A percentile compares a stretch with the other conserved stretches of the same genome.
Evolutionary conservation across 2,888 invertebrate genomes (phyloP).

Genomic region (Seira ritae): DNA sequence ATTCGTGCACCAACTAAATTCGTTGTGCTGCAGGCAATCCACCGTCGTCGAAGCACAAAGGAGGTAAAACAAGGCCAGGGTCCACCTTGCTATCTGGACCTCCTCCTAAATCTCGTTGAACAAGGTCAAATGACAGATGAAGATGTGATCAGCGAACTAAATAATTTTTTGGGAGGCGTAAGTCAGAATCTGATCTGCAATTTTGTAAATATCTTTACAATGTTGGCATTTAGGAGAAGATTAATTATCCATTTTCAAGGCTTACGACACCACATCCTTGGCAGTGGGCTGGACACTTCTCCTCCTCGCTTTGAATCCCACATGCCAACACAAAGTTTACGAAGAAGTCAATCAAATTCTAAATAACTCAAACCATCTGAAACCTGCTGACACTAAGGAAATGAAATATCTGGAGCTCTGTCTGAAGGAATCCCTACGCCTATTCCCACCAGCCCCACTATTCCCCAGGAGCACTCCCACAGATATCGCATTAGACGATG

Average conservation of each 20-base stretch:
- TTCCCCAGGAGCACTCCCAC: slow-evolving; percentile 9
- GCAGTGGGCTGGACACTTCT: slow-evolving; percentile 64
- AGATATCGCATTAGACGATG: slow-evolving; percentile 33
- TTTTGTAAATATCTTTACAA: too few relatives aligned
- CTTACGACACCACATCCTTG: slow-evolving; percentile 54
- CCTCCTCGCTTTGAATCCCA: slow-evolving; percentile 49
- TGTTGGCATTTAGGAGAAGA: too few relatives aligned
- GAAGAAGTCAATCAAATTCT: slow-evolving; percentile 76
- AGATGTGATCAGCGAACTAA: slow-evolving; percentile 48
- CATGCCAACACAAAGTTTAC: slow-evolving; percentile 75
- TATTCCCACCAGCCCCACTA: slow-evolving; percentile 75
- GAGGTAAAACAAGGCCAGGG: too few relatives aligned
- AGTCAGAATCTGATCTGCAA: too few relatives aligned
- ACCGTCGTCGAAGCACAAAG: not conserved
- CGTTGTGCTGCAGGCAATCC: not conserved
- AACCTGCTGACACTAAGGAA: slow-evolving; percentile 74
- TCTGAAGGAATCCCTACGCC: slow-evolving; percentile 76
- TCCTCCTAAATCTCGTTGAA: slow-evolving; percentile 37
- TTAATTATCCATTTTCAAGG: not conserved
- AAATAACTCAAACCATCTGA: slow-evolving; percentile 23
- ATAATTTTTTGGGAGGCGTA: slow-evolving; percentile 53
- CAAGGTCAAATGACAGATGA: slow-evolving; percentile 31
- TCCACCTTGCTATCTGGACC: slow-evolving; percentile 40
- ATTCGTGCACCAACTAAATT: not conserved
- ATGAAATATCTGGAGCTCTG: slow-evolving; percentile 76